Base-by-base conservation (phyloP, 2,113 vertebrate species). In the Cyanoramphus novaezelandiae region DNA sequence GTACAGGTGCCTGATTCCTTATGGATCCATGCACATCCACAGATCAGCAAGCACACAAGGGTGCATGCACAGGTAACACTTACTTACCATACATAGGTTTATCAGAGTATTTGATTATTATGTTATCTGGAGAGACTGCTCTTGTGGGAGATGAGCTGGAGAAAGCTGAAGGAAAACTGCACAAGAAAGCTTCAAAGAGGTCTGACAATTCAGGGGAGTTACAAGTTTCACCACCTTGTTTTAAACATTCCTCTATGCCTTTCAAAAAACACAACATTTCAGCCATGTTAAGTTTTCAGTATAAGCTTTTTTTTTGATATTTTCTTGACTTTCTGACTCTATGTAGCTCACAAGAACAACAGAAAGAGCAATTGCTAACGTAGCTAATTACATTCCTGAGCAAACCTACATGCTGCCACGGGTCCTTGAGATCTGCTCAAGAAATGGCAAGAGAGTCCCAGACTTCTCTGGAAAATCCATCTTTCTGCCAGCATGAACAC, bases 261-360 rank as follows among this genome's bases (percentile, higher is more conserved):
- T 82, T 74, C 29, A 88, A 63, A 72, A 80, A 90, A 90, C 10
- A 31, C 3, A 1, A 39, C 29, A 20, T 43, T 31, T 23, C 55
- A 80, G 39, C 17, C 35, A 21, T 24, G 86, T 71, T 37, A 75
- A 33, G 67, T 47, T 79, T 92, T 82, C 31, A 37, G 39, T 5
- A 47, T 4, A 17, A 0, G 0, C 7, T 52, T 86, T 44, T 86
- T 44, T 37, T 62, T 17, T 43, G 63, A 1, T 3, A 21, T 10
- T 50, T 69, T 68, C 46, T 64, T 64, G 47, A 17, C 33, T 77
- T 86, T 43, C 28, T 41, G 13, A 55, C 24, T 47, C 55, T 5
- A 8, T 6, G 17, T 35, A 68, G 25, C 18, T 77, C 6, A 0
- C 12, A 49, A 65, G 10, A 23, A 52, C 24, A 81, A 25, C 5